phyloP scores from a whole-genome alignment of 2,888 invertebrate genomes.

The Fragum fragum region DNA sequence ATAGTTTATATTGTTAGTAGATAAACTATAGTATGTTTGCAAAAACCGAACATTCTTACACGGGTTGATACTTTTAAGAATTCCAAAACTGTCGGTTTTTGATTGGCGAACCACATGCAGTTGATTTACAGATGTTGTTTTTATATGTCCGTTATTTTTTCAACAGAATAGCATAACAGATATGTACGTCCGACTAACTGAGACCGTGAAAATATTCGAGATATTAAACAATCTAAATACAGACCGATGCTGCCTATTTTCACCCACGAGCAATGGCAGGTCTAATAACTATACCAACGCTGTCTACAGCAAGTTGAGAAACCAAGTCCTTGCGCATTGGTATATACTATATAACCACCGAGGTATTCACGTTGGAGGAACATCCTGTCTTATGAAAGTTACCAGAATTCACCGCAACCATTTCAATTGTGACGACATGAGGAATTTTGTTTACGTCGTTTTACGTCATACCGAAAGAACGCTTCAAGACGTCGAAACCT shows the following conservation, averaged over 20 bases:
- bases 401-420: background rate
- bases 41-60: no score
- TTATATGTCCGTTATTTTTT: background rate
- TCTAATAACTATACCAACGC: background rate
- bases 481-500: background rate
- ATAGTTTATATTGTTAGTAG: no score
- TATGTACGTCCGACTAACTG: background rate
- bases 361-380: background rate
- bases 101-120: no score
- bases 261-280: background rate
- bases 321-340: background rate
- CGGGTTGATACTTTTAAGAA: no score
- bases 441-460: background rate
- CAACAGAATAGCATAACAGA: background rate
- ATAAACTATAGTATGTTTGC: no score
- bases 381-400: background rate
- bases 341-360: background rate
- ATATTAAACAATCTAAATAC: background rate
- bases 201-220: background rate
- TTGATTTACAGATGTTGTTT: no score
- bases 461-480: background rate
- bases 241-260: background rate
- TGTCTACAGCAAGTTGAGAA: background rate
- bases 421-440: background rate
- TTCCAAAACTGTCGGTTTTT: no score